Conservation (phyloP, 2,888 invertebrate species). For the Timema podura region DNA sequence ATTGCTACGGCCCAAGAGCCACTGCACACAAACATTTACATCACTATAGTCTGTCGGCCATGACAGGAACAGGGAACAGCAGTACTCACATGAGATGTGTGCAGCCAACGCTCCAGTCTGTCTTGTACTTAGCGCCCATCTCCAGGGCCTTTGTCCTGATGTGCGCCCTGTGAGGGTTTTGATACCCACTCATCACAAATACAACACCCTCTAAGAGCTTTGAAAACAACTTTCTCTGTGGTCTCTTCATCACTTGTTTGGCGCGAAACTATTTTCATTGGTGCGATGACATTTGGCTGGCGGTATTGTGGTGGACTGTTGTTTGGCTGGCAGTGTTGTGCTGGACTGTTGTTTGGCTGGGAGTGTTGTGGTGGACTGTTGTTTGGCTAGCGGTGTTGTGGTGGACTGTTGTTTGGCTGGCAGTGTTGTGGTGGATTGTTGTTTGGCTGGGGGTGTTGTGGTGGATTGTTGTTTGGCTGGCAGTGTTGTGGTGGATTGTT, state of each 20-base stretch:
- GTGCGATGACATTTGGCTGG: background rate
- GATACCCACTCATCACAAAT: conserved; percentile 82
- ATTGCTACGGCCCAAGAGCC: too few species aligned
- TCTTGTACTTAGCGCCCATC: conserved; percentile 75
- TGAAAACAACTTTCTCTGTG: conserved; percentile 50
- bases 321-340: background rate
- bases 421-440: background rate
- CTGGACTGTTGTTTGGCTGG: background rate
- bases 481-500: background rate
- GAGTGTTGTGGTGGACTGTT: background rate
- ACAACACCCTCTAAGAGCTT: conserved; percentile 62
- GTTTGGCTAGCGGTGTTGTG: conserved; percentile 30
- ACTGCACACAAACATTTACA: too few species aligned
- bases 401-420: conserved; percentile 19
- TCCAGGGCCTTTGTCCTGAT: conserved; percentile 64
- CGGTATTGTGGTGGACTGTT: background rate
- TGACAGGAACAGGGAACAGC: too few species aligned
- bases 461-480: background rate
- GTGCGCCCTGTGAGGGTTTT: conserved; percentile 70
- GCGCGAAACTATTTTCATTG: conserved; percentile 18
- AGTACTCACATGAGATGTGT: conserved; percentile 79
- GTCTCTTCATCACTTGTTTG: conserved; percentile 25
- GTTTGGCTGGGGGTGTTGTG: background rate
- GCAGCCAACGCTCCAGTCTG: conserved; percentile 69
- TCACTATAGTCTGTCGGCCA: too few species aligned